These are phyloP conservation scores for Ficedula albicollis DNA, from an alignment of 2,797 vertebrate species.

Conservation along the genomic window DNA sequence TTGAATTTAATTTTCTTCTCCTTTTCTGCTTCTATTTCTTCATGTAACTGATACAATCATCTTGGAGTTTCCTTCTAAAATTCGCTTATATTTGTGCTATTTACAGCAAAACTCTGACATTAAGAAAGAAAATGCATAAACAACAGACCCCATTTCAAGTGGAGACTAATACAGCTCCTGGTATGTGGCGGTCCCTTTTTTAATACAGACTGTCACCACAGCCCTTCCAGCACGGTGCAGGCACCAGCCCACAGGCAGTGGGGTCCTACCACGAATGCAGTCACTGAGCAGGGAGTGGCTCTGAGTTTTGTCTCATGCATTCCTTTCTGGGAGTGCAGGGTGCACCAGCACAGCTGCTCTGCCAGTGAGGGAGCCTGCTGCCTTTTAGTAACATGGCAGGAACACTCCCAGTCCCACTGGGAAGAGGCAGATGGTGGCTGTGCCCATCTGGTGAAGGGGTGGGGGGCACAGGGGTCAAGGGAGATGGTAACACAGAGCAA, in stretches of 20 bases:
- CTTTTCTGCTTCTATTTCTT: not conserved
- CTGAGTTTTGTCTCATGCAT: not conserved
- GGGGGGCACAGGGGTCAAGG: not conserved
- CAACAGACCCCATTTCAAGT: not conserved
- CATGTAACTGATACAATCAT: not conserved
- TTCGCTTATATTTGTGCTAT: not conserved
- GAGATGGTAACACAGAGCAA: not conserved
- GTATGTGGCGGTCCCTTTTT: not conserved
- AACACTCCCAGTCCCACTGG: not conserved
- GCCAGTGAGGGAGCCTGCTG: accelerated
- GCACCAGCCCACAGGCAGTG: accelerated
- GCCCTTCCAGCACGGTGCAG: accelerated
- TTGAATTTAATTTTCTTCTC: not conserved
- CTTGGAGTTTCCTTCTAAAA: not conserved
- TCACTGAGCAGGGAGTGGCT: accelerated
- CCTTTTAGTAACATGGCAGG: not conserved
- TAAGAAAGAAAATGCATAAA: not conserved
- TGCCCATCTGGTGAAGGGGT: not conserved
- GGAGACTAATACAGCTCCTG: not conserved
- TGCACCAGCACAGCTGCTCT: not conserved
- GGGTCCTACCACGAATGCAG: accelerated
- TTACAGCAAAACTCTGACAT: not conserved
- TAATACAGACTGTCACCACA: too few species aligned
- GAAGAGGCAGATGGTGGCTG: not conserved
- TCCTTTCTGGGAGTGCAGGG: not conserved